Conservation (phyloP, 2,888 invertebrate genomes). For the Idaea straminata region DNA sequence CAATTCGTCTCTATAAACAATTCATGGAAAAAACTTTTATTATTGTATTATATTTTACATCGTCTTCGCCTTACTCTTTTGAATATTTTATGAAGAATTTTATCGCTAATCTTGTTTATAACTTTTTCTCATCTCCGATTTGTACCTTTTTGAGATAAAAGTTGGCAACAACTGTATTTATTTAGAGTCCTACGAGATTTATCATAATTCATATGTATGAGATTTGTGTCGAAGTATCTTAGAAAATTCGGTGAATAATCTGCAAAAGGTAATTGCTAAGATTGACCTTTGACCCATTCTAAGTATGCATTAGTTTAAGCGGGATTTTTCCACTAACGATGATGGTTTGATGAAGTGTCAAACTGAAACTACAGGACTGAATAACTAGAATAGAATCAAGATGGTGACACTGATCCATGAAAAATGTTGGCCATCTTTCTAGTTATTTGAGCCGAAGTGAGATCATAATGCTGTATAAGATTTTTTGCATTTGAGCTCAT, state of each 20-base stretch:
- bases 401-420: too few relatives aligned
- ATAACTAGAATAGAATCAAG: too few relatives aligned
- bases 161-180: not conserved
- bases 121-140: conserved; percentile 1
- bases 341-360: too few relatives aligned
- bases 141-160: not conserved
- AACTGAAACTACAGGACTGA: too few relatives aligned
- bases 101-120: not conserved
- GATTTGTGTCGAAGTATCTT: not conserved
- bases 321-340: too few relatives aligned
- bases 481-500: too few relatives aligned
- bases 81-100: not conserved
- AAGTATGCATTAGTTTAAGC: too few relatives aligned
- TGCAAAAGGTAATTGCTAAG: not conserved
- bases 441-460: too few relatives aligned
- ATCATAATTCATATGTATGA: not conserved
- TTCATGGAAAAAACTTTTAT: not conserved
- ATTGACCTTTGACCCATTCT: too few relatives aligned
- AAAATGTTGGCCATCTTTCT: too few relatives aligned
- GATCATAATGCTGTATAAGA: too few relatives aligned
- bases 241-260: not conserved
- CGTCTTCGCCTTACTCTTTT: not conserved
- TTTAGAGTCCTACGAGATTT: not conserved
- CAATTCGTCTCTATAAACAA: not conserved
- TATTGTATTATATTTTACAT: not conserved